Evolutionary conservation across 2,113 vertebrate genomes (phyloP), one percentile per base, ranked within the genome.

Genomic region (Sebastes fasciatus): DNA sequence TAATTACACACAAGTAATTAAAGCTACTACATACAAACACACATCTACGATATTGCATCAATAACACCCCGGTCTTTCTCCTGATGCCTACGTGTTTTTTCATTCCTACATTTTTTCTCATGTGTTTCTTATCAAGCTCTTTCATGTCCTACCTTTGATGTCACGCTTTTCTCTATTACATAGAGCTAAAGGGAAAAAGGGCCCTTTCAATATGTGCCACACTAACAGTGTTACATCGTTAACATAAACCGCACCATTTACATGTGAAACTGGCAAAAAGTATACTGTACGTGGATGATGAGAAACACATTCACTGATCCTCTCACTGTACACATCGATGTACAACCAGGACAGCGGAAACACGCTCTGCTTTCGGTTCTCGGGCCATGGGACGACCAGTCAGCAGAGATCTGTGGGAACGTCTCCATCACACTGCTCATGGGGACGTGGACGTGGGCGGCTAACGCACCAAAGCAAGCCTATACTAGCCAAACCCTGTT

Each of bases 351-450:
- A 75, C 19, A 74, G 63, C 74, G 52, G 79, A 79, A 83, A 70
- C 34, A 52, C 17, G 9, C 8, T 62, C 16, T 68, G 42, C 60
- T 71, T 13, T 81, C 34, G n/a, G 51, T 58, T 80, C 46, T 60
- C 48, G 42, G 46, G 85, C 83, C 76, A 75, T 8, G 43, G 40
- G 64, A 57, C 12, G 1, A 49, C 43, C 46, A 65, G 74, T 81
- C 48, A 87, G 66, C 62, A 51, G 78, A 86, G 78, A 54, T 87
- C 58, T 92, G 88, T 94, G 92, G 89, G 91, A 94, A 94, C 68
- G 6, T 83, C 64, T 87, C 79, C 74, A 74, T 87, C 77, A 61
- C 12, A 19, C 64, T 58, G 80, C 71, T 85, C 83, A 74, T 43
- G 45, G 86, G 86, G 88, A 89, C 86, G 13, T 49, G 49, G 55